Conservation (phyloP, 2,888 invertebrate genomes). For the Cacoxenus indagator region DNA sequence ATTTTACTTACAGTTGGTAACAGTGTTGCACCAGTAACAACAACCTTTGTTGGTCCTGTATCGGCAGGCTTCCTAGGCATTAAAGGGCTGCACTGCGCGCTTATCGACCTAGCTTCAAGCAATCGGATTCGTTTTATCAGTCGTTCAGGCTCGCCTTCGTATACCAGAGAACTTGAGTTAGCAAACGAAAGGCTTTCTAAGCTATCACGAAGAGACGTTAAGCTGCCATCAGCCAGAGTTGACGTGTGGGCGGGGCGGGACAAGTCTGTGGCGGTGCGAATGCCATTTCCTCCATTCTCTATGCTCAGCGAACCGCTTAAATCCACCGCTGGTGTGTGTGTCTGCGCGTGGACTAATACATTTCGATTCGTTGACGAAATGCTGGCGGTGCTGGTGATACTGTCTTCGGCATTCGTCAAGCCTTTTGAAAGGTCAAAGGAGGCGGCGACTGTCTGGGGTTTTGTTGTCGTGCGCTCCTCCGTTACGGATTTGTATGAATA, state of each 20-base stretch:
- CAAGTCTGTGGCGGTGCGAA: conserved; percentile 38
- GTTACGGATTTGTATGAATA: background rate
- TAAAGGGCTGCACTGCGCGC: conserved; percentile 70
- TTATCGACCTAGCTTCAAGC: conserved; percentile 70
- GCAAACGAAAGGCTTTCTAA: conserved; percentile 69
- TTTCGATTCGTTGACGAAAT: conserved; percentile 61
- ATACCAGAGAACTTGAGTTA: conserved; percentile 62
- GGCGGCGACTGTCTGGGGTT: background rate
- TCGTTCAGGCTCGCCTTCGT: conserved; percentile 53
- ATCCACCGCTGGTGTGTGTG: conserved; percentile 57
- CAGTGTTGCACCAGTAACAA: background rate
- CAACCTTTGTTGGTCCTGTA: background rate
- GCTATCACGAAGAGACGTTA: conserved; percentile 67
- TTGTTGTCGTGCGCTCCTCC: background rate
- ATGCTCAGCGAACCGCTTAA: conserved; percentile 5
- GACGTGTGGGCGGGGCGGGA: conserved; percentile 57
- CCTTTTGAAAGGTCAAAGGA: background rate
- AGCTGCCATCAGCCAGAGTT: conserved; percentile 68
- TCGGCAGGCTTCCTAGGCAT: conserved; percentile 56
- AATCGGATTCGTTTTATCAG: conserved; percentile 65
- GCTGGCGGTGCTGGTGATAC: conserved; percentile 68
- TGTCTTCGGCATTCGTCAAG: conserved; percentile 52
- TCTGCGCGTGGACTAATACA: conserved; percentile 66
- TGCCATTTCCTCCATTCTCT: conserved; percentile 30
- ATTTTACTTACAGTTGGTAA: background rate